Base-by-base conservation (phyloP, 2,797 vertebrate genomes). In the Aphelocoma californica region DNA sequence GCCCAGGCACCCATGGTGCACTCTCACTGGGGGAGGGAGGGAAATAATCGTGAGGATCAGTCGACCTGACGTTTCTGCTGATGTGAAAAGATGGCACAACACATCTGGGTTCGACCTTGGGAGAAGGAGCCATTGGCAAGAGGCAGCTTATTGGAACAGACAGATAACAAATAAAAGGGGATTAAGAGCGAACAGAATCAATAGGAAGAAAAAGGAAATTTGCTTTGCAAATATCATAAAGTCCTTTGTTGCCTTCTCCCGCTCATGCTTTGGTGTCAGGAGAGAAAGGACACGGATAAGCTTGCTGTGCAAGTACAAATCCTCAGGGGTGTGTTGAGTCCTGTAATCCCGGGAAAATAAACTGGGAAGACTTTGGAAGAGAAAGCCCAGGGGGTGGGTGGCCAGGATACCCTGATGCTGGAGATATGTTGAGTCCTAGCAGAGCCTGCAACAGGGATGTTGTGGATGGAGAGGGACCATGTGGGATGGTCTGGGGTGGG, bases 101-200 rank as follows among this genome's bases (percentile, higher is more conserved):
- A 77, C 71, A 94, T 86, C 78, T 89, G 83, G 47, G 44, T 53
- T 38, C 0, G 15, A 85, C 90, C 90, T 92, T 92, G 92, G 57
- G 78, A 80, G 57, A 91, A 80, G 1, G 19, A 87, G 72, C 64
- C 57, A 12, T 36, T 1, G 5, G 54, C 67, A 78, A 88, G 60
- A 1, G 2, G 38, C 71, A 57, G 78, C 71, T 92, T 60, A 94
- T 82, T 12, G 8, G 69, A 96, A 93, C 0, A 0, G 90, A 89
- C 67, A 91, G 83, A 80, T 78, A 87, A 86, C 67, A 94, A 96
- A 95, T 90, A 61, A 64, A 93, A 80, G 45, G 56, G 58, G 64
- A 93, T 93, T 82, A 88, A 73, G 64, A 85, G 48, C 0, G 1
- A 87, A 51, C 18, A 74, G 57, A 93, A 95, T 92, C 87, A 71